Conservation (phyloP, 2,113 vertebrate genomes). For the Alethe castanea region DNA sequence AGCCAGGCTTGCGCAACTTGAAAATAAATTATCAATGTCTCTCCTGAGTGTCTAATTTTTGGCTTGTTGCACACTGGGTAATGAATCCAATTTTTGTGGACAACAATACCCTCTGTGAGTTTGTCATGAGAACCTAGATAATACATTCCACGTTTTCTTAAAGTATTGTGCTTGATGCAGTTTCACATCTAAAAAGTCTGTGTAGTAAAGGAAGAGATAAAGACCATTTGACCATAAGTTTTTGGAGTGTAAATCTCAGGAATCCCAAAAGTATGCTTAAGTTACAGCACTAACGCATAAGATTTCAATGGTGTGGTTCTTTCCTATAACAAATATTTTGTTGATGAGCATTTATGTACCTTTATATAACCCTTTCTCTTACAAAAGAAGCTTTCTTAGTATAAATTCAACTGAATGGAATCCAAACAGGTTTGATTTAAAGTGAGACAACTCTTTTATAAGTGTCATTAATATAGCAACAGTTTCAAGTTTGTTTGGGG, state of each 20-base stretch:
- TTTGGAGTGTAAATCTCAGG: neutral
- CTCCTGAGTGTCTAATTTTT: neutral
- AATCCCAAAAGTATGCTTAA: neutral
- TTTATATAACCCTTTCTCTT: neutral
- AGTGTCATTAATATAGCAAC: neutral
- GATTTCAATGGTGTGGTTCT: neutral
- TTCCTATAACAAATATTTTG: neutral
- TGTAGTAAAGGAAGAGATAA: neutral
- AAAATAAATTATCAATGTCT: neutral
- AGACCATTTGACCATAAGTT: neutral
- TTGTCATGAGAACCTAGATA: neutral
- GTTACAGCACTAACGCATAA: neutral
- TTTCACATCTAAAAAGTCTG: neutral
- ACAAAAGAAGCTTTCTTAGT: neutral
- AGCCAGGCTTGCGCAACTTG: neutral
- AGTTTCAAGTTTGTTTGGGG: neutral
- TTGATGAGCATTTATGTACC: neutral
- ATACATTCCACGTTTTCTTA: neutral
- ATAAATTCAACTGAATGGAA: neutral
- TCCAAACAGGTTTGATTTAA: neutral
- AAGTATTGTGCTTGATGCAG: neutral
- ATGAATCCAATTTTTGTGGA: neutral
- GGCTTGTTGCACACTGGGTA: neutral
- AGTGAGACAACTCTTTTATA: neutral
- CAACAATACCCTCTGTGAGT: neutral